Percentiles rank a stretch among this genome's conserved stretches.
Evolutionary conservation across 2,797 vertebrate genomes (phyloP).

Genomic region (Smutsia gigantea): DNA sequence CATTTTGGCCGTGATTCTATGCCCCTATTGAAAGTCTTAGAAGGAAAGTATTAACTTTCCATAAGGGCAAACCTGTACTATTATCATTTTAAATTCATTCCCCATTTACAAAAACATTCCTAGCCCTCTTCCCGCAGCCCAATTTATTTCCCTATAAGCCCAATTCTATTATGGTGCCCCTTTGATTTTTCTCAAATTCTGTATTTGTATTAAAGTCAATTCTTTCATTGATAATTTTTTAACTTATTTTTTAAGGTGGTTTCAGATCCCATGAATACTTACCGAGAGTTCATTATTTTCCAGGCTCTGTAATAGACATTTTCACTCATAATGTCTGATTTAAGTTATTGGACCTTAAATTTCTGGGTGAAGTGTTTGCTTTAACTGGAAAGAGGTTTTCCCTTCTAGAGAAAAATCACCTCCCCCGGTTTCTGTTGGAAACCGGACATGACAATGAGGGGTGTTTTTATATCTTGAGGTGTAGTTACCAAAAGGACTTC

Average conservation of each 20-base stretch:
- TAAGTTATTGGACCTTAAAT: neutral
- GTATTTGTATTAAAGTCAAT: neutral
- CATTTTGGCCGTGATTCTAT: neutral
- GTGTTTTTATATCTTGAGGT: neutral
- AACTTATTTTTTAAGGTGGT: neutral
- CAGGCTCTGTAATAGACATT: neutral
- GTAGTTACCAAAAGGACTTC: neutral
- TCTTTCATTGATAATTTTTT: constrained; percentile 4
- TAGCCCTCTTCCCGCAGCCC: too few species aligned
- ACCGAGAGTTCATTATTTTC: neutral
- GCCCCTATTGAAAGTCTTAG: neutral
- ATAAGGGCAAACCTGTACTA: neutral
- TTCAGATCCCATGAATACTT: neutral
- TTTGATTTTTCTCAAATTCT: neutral
- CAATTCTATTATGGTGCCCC: neutral
- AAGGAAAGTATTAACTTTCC: neutral
- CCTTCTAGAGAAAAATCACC: neutral
- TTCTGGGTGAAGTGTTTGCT: neutral
- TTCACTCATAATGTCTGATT: neutral
- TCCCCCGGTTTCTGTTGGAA: neutral
- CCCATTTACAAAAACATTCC: neutral
- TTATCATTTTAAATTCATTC: neutral
- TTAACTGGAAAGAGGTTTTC: neutral
- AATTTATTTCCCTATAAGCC: neutral
- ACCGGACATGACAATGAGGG: neutral